These are phyloP conservation scores for Ecdyonurus torrentis DNA, from an alignment of 2,888 invertebrate genomes.

Conservation along the genomic window DNA sequence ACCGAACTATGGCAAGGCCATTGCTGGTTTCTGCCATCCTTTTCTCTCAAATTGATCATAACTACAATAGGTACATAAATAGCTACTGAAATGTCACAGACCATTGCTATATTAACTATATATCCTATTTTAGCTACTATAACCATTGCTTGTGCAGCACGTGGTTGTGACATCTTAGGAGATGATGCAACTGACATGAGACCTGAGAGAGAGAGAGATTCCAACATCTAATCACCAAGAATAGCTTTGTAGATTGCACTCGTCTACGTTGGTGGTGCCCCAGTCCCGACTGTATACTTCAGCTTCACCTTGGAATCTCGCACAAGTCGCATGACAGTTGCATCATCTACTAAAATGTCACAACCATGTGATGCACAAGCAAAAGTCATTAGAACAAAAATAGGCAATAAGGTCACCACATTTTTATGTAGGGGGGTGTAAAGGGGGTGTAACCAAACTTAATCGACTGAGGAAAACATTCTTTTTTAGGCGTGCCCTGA, in stretches of 20 bases:
- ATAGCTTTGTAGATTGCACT: conserved; percentile 97
- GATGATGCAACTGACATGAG: conserved; percentile 95
- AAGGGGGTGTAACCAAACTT: neutral
- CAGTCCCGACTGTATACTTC: conserved; percentile 60
- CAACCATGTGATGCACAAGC: conserved; percentile 90
- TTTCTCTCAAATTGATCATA: too few species aligned
- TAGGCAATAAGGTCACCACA: conserved; percentile 8
- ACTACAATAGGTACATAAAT: conserved; percentile 7
- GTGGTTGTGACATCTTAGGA: conserved; percentile 91
- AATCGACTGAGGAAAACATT: neutral
- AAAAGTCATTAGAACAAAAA: conserved; percentile 43
- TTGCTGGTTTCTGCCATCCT: too few species aligned
- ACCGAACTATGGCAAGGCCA: too few species aligned
- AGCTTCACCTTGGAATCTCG: conserved; percentile 73
- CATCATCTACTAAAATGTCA: conserved; percentile 98
- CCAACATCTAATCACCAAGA: conserved; percentile 94
- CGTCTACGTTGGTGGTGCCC: too few species aligned
- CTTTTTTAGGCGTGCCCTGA: too few species aligned
- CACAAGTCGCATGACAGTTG: conserved; percentile 83
- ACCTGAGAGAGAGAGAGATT: conserved; percentile 78
- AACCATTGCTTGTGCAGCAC: conserved; percentile 95
- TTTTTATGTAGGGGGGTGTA: neutral
- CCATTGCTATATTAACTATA: too few species aligned
- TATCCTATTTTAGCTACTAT: too few species aligned
- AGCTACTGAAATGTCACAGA: too few species aligned